Conservation (phyloP, 2,888 invertebrate species). For the Ganaspis brasiliensis region DNA sequence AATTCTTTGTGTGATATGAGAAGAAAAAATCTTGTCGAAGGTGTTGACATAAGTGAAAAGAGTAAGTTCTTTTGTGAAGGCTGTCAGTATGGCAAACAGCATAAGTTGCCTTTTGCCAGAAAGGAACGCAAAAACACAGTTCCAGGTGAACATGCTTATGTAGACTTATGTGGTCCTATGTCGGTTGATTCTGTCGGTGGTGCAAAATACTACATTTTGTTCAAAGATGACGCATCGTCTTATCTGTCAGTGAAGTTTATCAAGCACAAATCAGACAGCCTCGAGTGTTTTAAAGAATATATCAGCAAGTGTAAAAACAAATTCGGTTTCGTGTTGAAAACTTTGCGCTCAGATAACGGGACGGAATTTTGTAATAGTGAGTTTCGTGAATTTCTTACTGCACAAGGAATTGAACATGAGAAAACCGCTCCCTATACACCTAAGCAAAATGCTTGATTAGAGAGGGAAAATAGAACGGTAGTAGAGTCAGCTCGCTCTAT, state of each 20-base stretch:
- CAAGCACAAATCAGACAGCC: constrained; percentile 1
- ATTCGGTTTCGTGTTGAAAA: constrained; percentile 24
- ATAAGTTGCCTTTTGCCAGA: constrained; percentile 46
- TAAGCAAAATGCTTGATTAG: constrained; percentile 30
- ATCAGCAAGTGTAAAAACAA: constrained; percentile 7
- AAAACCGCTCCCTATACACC: constrained; percentile 44
- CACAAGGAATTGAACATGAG: constrained; percentile 35
- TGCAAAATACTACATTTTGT: constrained; percentile 36
- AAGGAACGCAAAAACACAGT: neutral
- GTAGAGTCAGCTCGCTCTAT: constrained; percentile 72
- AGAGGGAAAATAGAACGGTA: constrained; percentile 68
- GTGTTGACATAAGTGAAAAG: constrained; percentile 37
- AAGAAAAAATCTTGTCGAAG: constrained; percentile 33
- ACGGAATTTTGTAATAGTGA: constrained; percentile 35
- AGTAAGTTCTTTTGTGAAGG: constrained; percentile 57
- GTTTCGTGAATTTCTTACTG: constrained; percentile 19
- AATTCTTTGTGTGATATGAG: constrained; percentile 23
- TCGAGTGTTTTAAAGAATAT: constrained; percentile 21
- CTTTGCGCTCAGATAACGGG: constrained; percentile 31
- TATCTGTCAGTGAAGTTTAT: constrained; percentile 22
- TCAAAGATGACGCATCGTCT: constrained; percentile 20
- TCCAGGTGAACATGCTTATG: constrained; percentile 4
- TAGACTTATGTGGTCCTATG: constrained; percentile 43
- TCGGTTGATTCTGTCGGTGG: constrained; percentile 38
- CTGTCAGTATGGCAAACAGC: constrained; percentile 60